A percentile compares a stretch with the other conserved stretches of the same genome.
phyloP scores from a whole-genome alignment of 2,113 vertebrate genomes.

The Beaufortia kweichowensis region DNA sequence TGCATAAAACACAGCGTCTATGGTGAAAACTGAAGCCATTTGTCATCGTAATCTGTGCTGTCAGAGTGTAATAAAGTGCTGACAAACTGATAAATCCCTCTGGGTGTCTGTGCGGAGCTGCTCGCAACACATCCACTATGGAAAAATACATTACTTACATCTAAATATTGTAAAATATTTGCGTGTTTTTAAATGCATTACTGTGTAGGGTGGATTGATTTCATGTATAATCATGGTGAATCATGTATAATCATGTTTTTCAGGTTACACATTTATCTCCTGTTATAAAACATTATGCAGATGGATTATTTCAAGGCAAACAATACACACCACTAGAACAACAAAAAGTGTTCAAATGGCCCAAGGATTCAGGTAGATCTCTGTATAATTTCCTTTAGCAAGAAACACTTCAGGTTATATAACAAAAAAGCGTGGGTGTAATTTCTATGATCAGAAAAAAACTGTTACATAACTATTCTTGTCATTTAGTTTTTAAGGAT shows the following conservation, averaged over 20 bases:
- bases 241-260: not conserved
- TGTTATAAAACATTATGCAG: conserved; percentile 4
- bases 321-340: conserved; percentile 20
- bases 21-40: conserved; percentile 46
- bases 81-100: conserved; percentile 54
- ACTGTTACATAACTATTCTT: too few species aligned
- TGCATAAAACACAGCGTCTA: not conserved
- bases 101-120: conserved; percentile 17
- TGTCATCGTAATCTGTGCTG: conserved; percentile 61
- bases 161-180: not conserved
- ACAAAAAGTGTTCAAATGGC: not conserved
- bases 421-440: not conserved
- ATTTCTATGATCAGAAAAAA: too few species aligned
- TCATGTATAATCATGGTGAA: not conserved
- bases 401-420: not conserved
- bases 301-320: conserved; percentile 18
- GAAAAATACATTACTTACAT: not conserved
- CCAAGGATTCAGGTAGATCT: too few species aligned
- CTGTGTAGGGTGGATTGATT: not conserved
- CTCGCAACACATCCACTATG: conserved; percentile 17
- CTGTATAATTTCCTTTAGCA: not conserved
- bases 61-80: conserved; percentile 54
- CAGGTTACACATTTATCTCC: not conserved
- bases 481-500: too few species aligned
- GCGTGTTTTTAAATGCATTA: not conserved